These are phyloP conservation scores for Molanna angustata DNA, from an alignment of 2,888 invertebrate species.

Conservation along the genomic window DNA sequence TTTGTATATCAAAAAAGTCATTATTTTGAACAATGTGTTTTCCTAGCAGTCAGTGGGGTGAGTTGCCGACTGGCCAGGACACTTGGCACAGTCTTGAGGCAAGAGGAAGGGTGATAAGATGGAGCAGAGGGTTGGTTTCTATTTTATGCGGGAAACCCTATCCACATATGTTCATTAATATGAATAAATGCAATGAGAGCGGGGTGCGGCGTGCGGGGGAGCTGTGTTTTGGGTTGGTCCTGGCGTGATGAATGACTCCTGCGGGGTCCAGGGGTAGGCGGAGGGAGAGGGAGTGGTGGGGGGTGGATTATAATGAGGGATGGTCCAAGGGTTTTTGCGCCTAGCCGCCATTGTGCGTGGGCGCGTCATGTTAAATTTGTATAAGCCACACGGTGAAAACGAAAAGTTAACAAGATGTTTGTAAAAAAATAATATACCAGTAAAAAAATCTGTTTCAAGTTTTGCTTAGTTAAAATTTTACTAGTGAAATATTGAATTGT, in stretches of 20 bases:
- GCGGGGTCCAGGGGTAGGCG: not conserved
- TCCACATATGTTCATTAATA: constrained; percentile 10
- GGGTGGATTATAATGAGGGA: constrained; percentile 27
- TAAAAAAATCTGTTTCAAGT: not conserved
- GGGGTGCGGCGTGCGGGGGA: not conserved
- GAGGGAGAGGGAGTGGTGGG: constrained; percentile 4
- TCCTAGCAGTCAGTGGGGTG: too few relatives aligned
- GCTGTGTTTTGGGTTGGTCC: constrained; percentile 4
- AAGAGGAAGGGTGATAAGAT: too few relatives aligned
- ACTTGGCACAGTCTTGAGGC: too few relatives aligned
- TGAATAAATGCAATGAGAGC: constrained; percentile 8
- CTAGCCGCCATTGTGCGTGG: constrained; percentile 11
- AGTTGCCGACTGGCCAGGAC: too few relatives aligned
- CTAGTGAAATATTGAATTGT: too few relatives aligned
- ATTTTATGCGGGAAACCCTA: too few relatives aligned
- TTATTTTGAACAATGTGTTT: too few relatives aligned
- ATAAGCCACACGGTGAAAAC: not conserved
- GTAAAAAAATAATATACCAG: not conserved
- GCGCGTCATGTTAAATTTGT: not conserved
- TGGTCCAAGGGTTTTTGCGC: constrained; percentile 31
- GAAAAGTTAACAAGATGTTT: not conserved
- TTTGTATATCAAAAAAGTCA: too few relatives aligned
- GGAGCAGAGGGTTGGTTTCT: too few relatives aligned
- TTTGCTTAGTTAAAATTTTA: not conserved
- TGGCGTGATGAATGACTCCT: constrained; percentile 29